phyloP scores from a whole-genome alignment of 2,113 vertebrate species.

The Rhinolophus sinicus region DNA sequence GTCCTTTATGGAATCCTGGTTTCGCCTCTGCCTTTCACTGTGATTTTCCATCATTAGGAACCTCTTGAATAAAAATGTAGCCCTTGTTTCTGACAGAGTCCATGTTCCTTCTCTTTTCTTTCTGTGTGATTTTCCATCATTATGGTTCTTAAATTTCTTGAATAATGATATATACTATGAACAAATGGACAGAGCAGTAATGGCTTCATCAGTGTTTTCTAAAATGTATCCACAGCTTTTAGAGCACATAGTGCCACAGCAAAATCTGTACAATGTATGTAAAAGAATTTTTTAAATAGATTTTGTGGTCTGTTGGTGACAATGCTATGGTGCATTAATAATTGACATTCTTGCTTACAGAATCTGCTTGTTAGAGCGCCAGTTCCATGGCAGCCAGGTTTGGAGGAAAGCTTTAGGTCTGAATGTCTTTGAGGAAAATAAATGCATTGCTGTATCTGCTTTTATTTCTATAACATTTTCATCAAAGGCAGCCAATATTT shows the following conservation, averaged over 20 bases:
- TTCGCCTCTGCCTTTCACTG: constrained; percentile 87
- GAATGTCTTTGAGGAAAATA: constrained; percentile 60
- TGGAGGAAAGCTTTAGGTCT: constrained; percentile 38
- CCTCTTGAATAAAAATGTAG: constrained; percentile 92
- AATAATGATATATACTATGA: constrained; percentile 89
- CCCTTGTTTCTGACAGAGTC: constrained; percentile 89
- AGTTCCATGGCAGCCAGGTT: constrained; percentile 28
- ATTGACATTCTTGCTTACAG: constrained; percentile 73
- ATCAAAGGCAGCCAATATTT: constrained; percentile 61
- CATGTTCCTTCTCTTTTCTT: constrained; percentile 87
- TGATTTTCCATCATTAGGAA: constrained; percentile 90
- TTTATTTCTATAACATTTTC: constrained; percentile 36
- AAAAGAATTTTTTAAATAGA: constrained; percentile 81
- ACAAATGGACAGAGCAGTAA: constrained; percentile 88
- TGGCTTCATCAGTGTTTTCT: constrained; percentile 88
- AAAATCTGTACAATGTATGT: constrained; percentile 77
- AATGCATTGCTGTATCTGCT: not conserved
- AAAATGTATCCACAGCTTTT: constrained; percentile 82
- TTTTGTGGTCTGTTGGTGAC: constrained; percentile 76
- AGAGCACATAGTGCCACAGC: constrained; percentile 66
- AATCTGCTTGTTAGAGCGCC: constrained; percentile 67
- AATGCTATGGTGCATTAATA: constrained; percentile 76
- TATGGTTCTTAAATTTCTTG: constrained; percentile 90
- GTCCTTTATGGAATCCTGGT: constrained; percentile 86
- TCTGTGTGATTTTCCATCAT: constrained; percentile 91